These are phyloP conservation scores for Acanthurus leucopareius DNA, from an alignment of 2,797 vertebrate genomes.

Conservation along the genomic window DNA sequence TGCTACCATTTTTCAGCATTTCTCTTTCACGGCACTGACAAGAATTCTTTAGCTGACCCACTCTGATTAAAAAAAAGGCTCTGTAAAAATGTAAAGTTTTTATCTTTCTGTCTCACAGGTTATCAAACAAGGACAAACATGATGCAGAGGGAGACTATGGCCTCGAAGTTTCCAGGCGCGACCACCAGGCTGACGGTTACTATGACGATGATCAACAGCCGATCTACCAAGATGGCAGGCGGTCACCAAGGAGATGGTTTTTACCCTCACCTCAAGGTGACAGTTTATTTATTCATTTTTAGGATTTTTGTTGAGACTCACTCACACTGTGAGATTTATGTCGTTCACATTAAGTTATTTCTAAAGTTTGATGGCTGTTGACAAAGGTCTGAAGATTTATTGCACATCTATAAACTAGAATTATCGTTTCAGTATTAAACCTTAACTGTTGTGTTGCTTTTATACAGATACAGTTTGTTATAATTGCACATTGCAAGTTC, in stretches of 20 bases:
- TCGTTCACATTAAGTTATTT: background rate
- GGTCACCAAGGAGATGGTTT: constrained; percentile 90
- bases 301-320: too few species aligned
- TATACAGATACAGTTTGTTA: background rate
- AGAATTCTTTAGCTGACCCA: background rate
- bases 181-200: constrained; percentile 87
- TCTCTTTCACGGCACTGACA: background rate
- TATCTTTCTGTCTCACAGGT: constrained; percentile 70
- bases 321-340: background rate
- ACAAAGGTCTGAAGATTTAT: background rate
- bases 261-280: constrained; percentile 93
- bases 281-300: background rate
- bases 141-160: constrained; percentile 85
- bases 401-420: background rate
- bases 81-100: background rate
- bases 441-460: background rate
- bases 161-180: constrained; percentile 83
- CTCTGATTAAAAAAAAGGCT: background rate
- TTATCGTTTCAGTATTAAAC: background rate
- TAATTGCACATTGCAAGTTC: too few species aligned
- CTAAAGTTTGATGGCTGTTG: background rate
- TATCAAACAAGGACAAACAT: constrained; percentile 79
- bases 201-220: constrained; percentile 91
- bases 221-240: constrained; percentile 85
- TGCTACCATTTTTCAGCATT: background rate